Evolutionary conservation across 2,888 invertebrate genomes (phyloP).

Genomic region (Crepidodera aurea): DNA sequence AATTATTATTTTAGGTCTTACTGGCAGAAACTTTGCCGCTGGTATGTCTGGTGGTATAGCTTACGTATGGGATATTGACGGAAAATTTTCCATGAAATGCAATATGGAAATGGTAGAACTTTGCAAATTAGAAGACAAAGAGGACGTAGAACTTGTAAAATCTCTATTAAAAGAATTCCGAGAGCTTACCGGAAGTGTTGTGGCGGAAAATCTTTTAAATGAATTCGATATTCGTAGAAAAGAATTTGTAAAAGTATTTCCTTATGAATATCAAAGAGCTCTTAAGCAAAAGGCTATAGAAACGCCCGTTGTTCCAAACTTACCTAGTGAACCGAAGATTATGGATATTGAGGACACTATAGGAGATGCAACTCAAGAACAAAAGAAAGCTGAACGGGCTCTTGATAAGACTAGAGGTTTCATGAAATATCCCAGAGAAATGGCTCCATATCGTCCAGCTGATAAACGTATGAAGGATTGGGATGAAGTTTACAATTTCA

Average conservation of each 20-base stretch:
- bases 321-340: slow-evolving; percentile 58
- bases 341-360: slow-evolving; percentile 90
- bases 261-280: slow-evolving; percentile 94
- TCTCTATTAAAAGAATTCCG: slow-evolving; percentile 84
- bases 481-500: slow-evolving; percentile 94
- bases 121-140: slow-evolving; percentile 77
- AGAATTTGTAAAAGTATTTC: slow-evolving; percentile 94
- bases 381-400: slow-evolving; percentile 82
- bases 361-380: slow-evolving; percentile 77
- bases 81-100: slow-evolving; percentile 85
- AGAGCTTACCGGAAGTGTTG: slow-evolving; percentile 80
- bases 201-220: slow-evolving; percentile 80
- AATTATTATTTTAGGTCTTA: slow-evolving; percentile 69
- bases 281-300: slow-evolving; percentile 70
- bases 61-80: slow-evolving; percentile 90
- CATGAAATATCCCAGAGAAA: slow-evolving; percentile 94
- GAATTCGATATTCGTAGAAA: slow-evolving; percentile 79
- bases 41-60: slow-evolving; percentile 97
- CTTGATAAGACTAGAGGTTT: slow-evolving; percentile 88
- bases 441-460: slow-evolving; percentile 83
- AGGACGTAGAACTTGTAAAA: slow-evolving; percentile 81
- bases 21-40: slow-evolving; percentile 98
- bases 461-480: slow-evolving; percentile 90
- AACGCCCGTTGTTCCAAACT: slow-evolving; percentile 44
- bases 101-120: slow-evolving; percentile 97